Evolutionary conservation across 2,888 invertebrate species (phyloP), one percentile per base, ranked within the genome.

Genomic region (Tetragnatha montana): DNA sequence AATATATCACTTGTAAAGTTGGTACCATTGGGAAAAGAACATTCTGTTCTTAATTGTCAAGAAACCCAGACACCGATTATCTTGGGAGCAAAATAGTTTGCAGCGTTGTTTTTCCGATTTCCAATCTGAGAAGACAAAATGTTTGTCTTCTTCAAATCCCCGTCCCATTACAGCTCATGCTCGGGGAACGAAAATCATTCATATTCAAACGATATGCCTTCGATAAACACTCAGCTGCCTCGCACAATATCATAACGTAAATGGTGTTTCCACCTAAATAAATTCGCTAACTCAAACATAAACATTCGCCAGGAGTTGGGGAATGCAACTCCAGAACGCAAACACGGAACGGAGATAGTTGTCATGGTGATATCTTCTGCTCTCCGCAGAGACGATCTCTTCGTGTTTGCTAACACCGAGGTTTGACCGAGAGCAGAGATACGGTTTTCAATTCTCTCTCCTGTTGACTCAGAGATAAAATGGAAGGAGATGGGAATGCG

Each of bases 241-340:
- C 17, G 60, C 17, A 17, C 17, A 60, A 17, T 60, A 60, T 60
- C 12, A 60, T 60, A 60, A 60, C 60, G 60, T 17, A 60, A 60
- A 60, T 60, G 60, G 60, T 60, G 60, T 60, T 60, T 60, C 60
- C 17, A 35, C 60, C 60, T 60, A 60, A 60, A 60, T 60, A 60
- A 60, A 60, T 60, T 60, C 60, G 60, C 60, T 60, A 60, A 60
- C 60, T 60, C 60, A 60, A 60, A 60, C 60, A 60, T 60, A 60
- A 60, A 60, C 60, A 60, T 60, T 10, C 60, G 60, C 60, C 60
- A 17, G 60, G 8, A 60, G 60, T 60, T 60, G 12, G 60, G 35
- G 60, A 60, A 60, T 60, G 60, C 60, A 35, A 60, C 12, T 35
- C 60, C 17, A 60, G 60, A 60, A 60, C 17, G 60, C 60, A 60